Evolutionary conservation across 2,888 invertebrate genomes (phyloP), one percentile per base, ranked within the genome.

Genomic region (Chrysolina haemoptera): DNA sequence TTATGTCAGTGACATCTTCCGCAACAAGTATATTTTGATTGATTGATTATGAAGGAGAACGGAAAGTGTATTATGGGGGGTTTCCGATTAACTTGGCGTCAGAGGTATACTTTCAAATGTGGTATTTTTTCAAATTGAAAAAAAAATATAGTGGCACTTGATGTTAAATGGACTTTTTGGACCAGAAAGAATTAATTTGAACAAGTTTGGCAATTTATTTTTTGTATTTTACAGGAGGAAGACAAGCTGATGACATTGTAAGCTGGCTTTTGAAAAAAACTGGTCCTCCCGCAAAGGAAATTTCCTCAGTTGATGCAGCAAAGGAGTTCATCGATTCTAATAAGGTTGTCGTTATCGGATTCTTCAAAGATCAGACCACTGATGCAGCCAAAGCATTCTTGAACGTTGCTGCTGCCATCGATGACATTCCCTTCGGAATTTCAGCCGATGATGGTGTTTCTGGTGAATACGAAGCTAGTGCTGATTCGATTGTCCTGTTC

Each of bases 251-350:
- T 80, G 97, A 98, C 77, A 98, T 99, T 85, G 92, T 99, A 75
- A 90, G 90, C 81, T 99, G 99, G 99, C 89, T 99, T 76, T 91
- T 93, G 88, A 99, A 99, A 91, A 99, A 99, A 91, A 97, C 97
- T 85, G 99, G 99, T 70, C 98, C 99, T 68, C 94, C 97, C 75
- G 98, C 98, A n/a, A 91, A 92, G 82, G 92, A 93, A 78, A 89
- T 99, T 53, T 88, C 90, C 46, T 91, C 93, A 9, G 93, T 94
- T 2, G 96, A 96, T 71, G 95, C 94, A 79, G 94, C 95, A 71
- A 96, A 96, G 87, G 91, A 93, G 78, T 93, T 98, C 85, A 92
- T 95, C 72, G 95, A 94, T 50, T 93, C 92, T 40, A 92, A 93
- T 82, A 91, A 94, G 81, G 96, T 99, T 75, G 94, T 93, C 79